Base-by-base conservation (phyloP, 2,797 vertebrate species). In the Peromyscus nudipes region DNA sequence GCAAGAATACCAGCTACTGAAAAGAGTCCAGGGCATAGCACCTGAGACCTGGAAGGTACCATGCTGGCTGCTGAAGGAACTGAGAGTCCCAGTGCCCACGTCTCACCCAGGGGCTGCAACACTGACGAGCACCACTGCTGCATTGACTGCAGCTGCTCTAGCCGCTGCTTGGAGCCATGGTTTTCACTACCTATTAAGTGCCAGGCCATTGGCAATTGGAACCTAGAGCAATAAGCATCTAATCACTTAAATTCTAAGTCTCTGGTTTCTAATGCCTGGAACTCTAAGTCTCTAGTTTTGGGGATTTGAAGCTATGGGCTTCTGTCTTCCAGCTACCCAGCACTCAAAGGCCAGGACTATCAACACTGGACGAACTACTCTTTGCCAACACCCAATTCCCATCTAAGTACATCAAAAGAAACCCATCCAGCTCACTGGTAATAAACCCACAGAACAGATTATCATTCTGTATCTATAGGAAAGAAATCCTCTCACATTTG, bases 151-250 rank as follows among this genome's bases (percentile, higher is more conserved):
- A 40, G 55, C n/a, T 60, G n/a, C 25, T 25, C 79, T 14, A 25
- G n/a, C 16, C 4, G 12, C 55, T 81, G 11, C 12, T 8, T 27
- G 3, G 25, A 62, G 27, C 9, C 0, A 1, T 17, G 16, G 7
- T 60, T 83, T 40, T 83, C 27, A 29, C 8, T 43, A 9, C 4
- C 57, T 64, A 19, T 31, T 43, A 62, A 43, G 14, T 43, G 37
- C 16, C 60, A 19, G 57, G 81, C 37, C 55, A 4, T 43, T 43
- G 17, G 55, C n/a, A 40, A 62, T 17, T 29, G 25, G 60, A 31
- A 40, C 27, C 37, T 84, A 31, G 60, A 84, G 40, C 16, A 31
- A 8, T 31, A 46, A 46, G 29, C 4, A 12, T 27, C 57, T 64
- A 64, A 62, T 40, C 57, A 14, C 57, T 82, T 46, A 40, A 31